Conservation (phyloP, 1,140 invertebrate species). For the Drosophila takahashii region DNA sequence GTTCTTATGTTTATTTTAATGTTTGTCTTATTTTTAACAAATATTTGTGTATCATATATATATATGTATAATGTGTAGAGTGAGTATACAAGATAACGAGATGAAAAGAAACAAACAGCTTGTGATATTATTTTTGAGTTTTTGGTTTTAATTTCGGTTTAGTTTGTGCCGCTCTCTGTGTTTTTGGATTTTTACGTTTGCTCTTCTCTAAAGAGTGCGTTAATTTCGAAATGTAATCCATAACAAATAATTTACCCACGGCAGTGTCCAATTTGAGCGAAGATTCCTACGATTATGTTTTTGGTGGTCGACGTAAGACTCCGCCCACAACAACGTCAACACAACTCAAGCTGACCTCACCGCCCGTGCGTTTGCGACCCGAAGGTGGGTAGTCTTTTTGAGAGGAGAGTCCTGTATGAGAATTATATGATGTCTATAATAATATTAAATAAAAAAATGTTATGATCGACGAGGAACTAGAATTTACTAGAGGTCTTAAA, state of each 20-base stretch:
- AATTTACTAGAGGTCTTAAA: too few species aligned
- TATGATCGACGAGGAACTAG: too few species aligned
- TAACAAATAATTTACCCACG: constrained; percentile 24
- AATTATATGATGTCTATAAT: background rate
- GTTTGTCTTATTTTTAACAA: constrained; percentile 35
- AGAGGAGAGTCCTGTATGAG: background rate
- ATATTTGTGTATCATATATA: constrained; percentile 32
- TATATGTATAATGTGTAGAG: constrained; percentile 29
- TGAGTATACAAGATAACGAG: constrained; percentile 32
- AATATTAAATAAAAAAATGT: too few species aligned
- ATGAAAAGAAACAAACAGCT: constrained; percentile 14
- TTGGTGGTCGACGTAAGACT: constrained; percentile 84
- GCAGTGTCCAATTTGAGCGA: constrained; percentile 85
- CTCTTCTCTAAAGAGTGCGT: background rate
- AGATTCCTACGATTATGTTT: constrained; percentile 85
- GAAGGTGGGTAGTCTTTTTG: constrained; percentile 63
- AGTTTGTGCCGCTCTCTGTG: constrained; percentile 24
- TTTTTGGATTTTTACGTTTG: background rate
- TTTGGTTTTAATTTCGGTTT: constrained; percentile 38
- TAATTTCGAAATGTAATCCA: constrained; percentile 4
- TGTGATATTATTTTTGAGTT: constrained; percentile 25
- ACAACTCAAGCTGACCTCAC: constrained; percentile 85
- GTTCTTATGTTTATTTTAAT: constrained; percentile 33
- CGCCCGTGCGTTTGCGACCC: constrained; percentile 82
- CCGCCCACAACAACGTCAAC: constrained; percentile 84